Conservation (phyloP, 2,888 invertebrate species). For the Lasioglossum lativentre region DNA sequence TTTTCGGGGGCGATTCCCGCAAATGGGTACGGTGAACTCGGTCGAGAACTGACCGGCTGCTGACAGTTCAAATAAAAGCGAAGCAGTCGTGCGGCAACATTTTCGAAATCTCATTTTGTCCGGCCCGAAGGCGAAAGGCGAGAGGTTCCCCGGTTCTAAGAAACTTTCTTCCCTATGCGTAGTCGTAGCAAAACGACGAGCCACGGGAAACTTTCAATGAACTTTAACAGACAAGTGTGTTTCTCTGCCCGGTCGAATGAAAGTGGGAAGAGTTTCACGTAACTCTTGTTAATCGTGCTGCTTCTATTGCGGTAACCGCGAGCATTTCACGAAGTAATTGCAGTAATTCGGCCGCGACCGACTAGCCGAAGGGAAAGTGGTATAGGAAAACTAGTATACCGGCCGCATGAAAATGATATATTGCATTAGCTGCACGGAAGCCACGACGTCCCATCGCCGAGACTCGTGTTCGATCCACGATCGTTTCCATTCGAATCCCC, state of each 20-base stretch:
- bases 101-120: background rate
- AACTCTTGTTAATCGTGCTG: conserved; percentile 56
- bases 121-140: background rate
- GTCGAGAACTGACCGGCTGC: no score
- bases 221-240: background rate
- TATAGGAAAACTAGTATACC: conserved; percentile 22
- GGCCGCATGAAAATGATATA: background rate
- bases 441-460: background rate
- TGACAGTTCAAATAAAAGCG: background rate
- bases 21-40: no score
- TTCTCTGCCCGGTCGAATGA: conserved; percentile 14
- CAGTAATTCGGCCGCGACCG: conserved; percentile 19
- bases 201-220: background rate
- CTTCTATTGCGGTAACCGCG: conserved; percentile 38
- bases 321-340: conserved; percentile 50
- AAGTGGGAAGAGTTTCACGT: conserved; percentile 51
- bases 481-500: background rate
- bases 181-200: background rate
- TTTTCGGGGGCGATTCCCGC: no score
- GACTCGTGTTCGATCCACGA: background rate
- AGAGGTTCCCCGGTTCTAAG: background rate
- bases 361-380: conserved; percentile 34
- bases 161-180: background rate
- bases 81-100: background rate
- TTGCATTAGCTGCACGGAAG: background rate